These are phyloP conservation scores for Cheirogaleus major DNA, from an alignment of 2,797 vertebrate species.

Conservation along the genomic window DNA sequence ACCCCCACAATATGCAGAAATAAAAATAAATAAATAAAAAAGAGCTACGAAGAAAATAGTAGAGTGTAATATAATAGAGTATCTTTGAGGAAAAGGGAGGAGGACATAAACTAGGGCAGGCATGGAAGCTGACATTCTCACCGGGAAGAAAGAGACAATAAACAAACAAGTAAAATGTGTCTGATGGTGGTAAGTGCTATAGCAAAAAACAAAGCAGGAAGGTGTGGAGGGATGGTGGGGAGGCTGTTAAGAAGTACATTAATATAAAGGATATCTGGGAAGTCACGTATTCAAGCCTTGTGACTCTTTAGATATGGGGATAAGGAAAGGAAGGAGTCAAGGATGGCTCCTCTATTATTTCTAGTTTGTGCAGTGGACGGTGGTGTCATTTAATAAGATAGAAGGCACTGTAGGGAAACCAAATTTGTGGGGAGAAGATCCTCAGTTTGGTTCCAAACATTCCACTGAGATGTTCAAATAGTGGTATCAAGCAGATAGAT, in stretches of 20 bases:
- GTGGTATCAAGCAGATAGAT: neutral
- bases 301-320: neutral
- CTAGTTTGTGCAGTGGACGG: neutral
- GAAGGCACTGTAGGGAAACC: neutral
- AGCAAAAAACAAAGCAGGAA: neutral
- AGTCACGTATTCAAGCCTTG: neutral
- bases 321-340: neutral
- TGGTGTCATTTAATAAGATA: neutral
- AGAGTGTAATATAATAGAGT: neutral
- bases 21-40: too few relatives aligned
- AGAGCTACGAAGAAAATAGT: neutral
- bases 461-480: neutral
- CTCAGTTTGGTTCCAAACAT: neutral
- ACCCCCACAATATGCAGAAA: too few relatives aligned
- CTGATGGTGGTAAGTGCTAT: neutral
- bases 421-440: neutral
- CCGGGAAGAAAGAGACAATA: neutral
- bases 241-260: neutral
- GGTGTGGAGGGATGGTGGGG: fast-evolving
- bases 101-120: neutral
- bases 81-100: neutral
- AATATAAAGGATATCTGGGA: neutral
- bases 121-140: neutral
- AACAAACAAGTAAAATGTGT: neutral
- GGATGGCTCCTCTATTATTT: neutral